phyloP scores from a whole-genome alignment of 2,113 vertebrate species.

The Apteryx owenii region DNA sequence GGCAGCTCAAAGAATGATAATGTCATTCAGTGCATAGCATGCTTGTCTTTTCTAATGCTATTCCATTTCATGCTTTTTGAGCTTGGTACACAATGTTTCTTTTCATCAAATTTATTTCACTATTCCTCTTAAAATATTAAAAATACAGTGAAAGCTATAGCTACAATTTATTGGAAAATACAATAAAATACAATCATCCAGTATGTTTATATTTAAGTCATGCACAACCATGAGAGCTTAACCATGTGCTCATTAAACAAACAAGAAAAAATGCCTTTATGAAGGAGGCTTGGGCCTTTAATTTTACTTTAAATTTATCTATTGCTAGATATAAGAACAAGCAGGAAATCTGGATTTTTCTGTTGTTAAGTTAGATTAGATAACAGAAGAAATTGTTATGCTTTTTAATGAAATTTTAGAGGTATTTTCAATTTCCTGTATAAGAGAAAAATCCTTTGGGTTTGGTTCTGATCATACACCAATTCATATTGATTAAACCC shows the following conservation, averaged over 20 bases:
- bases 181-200: background rate
- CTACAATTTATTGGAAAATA: background rate
- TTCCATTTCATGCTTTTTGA: conserved; percentile 3
- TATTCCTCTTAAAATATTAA: background rate
- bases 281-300: background rate
- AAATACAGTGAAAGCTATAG: background rate
- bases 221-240: background rate
- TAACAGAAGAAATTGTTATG: background rate
- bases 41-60: background rate
- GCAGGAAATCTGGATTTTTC: background rate
- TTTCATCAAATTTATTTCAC: background rate
- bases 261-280: background rate
- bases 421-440: background rate
- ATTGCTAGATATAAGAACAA: background rate
- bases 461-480: background rate
- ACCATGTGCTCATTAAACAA: background rate
- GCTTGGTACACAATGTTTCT: background rate
- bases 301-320: background rate
- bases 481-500: background rate
- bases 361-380: background rate
- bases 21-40: background rate
- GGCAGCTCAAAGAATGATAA: background rate
- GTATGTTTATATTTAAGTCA: background rate
- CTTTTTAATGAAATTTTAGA: background rate
- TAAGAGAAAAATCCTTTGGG: background rate